Evolutionary conservation across 2,888 invertebrate genomes (phyloP).

Genomic region (Heliconius charithonia): DNA sequence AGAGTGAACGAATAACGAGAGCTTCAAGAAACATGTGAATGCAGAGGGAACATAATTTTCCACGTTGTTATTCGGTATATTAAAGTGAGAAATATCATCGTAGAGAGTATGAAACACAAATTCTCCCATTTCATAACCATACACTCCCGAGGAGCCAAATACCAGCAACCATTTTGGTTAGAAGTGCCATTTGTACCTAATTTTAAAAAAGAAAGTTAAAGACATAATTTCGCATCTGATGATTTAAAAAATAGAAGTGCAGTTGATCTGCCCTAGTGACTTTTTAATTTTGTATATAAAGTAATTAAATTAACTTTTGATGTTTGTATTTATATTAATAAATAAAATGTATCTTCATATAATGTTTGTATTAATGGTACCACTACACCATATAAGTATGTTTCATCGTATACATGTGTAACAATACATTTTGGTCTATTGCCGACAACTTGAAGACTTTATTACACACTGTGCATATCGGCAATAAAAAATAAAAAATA

Average conservation of each 20-base stretch:
- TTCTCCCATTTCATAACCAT: constrained; percentile 14
- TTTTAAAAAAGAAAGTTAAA: constrained; percentile 19
- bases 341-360: neutral
- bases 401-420: neutral
- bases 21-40: constrained; percentile 18
- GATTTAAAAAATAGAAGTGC: constrained; percentile 22
- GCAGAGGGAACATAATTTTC: neutral
- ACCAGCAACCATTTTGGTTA: constrained; percentile 19
- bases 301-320: neutral
- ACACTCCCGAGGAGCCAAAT: constrained; percentile 26
- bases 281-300: neutral
- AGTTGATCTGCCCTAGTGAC: constrained; percentile 20
- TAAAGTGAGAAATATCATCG: constrained; percentile 22
- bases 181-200: constrained; percentile 2
- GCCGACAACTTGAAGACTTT: too few species aligned
- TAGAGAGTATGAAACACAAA: constrained; percentile 19
- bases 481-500: too few species aligned
- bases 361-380: neutral
- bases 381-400: too few species aligned
- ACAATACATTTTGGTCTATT: neutral
- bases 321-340: neutral
- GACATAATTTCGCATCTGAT: neutral
- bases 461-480: too few species aligned
- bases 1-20: constrained; percentile 5
- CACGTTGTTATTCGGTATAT: constrained; percentile 22